Evolutionary conservation across 2,888 invertebrate species (phyloP).

Genomic region (Leistus spinibarbis): DNA sequence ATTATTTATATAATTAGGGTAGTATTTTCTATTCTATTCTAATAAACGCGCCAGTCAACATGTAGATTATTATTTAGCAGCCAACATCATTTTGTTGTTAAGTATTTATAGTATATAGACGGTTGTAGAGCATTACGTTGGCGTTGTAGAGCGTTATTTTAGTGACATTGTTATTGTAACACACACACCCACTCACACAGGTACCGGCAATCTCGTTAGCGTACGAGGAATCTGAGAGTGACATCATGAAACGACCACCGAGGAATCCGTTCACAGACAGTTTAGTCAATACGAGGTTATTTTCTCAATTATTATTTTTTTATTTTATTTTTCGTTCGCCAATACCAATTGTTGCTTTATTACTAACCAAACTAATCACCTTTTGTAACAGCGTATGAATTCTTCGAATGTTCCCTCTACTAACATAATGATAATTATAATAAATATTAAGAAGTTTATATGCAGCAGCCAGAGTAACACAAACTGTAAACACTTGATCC

Average conservation of each 20-base stretch:
- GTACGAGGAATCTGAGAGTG: constrained; percentile 97
- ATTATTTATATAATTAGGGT: neutral
- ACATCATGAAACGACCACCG: constrained; percentile 98
- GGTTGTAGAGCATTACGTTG: neutral
- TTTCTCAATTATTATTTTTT: neutral
- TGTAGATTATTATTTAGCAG: neutral
- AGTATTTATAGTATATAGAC: neutral
- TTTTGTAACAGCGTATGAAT: neutral
- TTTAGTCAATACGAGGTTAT: constrained; percentile 95
- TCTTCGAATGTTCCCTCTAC: neutral
- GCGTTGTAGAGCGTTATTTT: neutral
- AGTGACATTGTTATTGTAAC: constrained; percentile 28
- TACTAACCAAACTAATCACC: neutral
- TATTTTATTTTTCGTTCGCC: neutral
- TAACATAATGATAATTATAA: neutral
- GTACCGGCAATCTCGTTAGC: constrained; percentile 52
- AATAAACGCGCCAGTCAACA: neutral
- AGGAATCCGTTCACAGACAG: constrained; percentile 97
- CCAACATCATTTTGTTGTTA: neutral
- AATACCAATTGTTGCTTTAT: neutral
- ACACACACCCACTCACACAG: too few relatives aligned
- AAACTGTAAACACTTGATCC: neutral
- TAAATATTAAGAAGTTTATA: neutral
- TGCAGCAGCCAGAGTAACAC: neutral
- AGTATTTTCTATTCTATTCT: neutral